Evolutionary conservation across 2,113 vertebrate species (phyloP).

Genomic region (Mirza zaza): DNA sequence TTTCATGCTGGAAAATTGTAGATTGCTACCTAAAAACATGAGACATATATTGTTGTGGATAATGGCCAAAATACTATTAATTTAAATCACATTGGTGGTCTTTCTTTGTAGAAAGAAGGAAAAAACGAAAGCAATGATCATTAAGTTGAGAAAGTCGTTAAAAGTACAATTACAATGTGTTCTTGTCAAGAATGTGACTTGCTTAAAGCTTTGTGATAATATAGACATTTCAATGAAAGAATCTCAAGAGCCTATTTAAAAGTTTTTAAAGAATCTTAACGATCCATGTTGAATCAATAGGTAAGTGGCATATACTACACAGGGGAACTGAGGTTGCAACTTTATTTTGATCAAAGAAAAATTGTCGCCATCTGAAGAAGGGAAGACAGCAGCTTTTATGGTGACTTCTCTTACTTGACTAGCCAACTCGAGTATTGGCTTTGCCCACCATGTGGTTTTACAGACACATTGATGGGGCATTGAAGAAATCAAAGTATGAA

Average conservation of each 20-base stretch:
- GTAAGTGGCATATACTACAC: not conserved
- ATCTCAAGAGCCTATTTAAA: not conserved
- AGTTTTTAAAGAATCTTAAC: not conserved
- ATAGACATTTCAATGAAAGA: not conserved
- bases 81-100: not conserved
- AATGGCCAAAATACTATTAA: not conserved
- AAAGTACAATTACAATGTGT: not conserved
- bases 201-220: not conserved
- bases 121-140: not conserved
- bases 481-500: constrained; percentile 16
- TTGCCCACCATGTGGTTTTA: not conserved
- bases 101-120: not conserved
- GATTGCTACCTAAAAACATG: not conserved
- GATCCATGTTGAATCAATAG: not conserved
- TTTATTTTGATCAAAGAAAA: constrained; percentile 6
- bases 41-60: not conserved
- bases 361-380: not conserved
- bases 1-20: not conserved
- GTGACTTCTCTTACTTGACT: not conserved
- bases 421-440: not conserved
- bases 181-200: not conserved
- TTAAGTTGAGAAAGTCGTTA: not conserved
- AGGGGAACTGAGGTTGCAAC: not conserved
- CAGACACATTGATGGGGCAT: not conserved
- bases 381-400: not conserved